A percentile compares a stretch with the other conserved stretches of the same genome.
These are phyloP conservation scores for Desoria tigrina DNA, from an alignment of 2,888 invertebrate species.

Conservation along the genomic window DNA sequence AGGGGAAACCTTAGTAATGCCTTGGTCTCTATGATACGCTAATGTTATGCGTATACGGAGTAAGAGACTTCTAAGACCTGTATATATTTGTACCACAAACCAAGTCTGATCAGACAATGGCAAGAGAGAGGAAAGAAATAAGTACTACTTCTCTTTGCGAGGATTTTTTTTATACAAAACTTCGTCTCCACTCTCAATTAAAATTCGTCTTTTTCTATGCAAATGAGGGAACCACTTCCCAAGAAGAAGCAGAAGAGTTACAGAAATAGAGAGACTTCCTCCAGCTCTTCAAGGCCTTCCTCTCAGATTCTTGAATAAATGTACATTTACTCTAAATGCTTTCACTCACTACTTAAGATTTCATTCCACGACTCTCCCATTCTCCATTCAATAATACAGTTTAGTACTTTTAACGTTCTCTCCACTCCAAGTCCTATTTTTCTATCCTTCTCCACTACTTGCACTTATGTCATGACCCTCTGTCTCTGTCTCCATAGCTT, in stretches of 20 bases:
- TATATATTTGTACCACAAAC: too few species aligned
- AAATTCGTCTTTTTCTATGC: constrained; percentile 42
- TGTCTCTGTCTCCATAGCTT: too few species aligned
- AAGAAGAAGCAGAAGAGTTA: not conserved
- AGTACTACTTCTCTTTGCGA: not conserved
- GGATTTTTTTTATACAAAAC: constrained; percentile 28
- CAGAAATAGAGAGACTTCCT: not conserved
- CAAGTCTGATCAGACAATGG: too few species aligned
- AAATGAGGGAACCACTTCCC: too few species aligned
- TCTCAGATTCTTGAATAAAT: too few species aligned
- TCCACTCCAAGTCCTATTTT: too few species aligned
- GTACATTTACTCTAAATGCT: constrained; percentile 21
- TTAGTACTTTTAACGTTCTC: not conserved
- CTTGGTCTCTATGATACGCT: too few species aligned
- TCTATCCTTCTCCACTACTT: too few species aligned
- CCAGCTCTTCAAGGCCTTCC: not conserved
- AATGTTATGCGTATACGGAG: too few species aligned
- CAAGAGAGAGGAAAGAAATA: not conserved
- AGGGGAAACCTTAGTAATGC: too few species aligned
- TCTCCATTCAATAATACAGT: not conserved
- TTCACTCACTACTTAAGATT: constrained; percentile 18
- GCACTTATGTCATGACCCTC: too few species aligned
- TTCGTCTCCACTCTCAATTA: constrained; percentile 41
- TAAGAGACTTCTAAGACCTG: too few species aligned
- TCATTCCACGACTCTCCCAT: not conserved